Evolutionary conservation across 2,797 vertebrate genomes (phyloP), one percentile per base, ranked within the genome.

Genomic region (Rachycentron canadum): DNA sequence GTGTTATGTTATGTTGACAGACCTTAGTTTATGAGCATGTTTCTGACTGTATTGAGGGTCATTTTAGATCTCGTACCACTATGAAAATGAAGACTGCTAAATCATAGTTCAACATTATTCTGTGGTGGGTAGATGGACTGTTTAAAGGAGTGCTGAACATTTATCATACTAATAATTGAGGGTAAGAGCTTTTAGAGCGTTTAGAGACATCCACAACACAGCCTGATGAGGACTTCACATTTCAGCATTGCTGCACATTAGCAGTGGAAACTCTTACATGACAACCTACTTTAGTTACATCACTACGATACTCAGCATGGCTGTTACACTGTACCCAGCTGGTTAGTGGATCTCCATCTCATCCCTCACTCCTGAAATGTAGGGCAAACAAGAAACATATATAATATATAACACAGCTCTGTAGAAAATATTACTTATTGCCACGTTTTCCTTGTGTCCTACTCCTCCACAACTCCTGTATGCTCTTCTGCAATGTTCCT

Each of bases 281-380:
- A 73, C 49, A 77, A 25, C 14, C 59, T 79, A 59, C 81, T 78
- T 79, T 10, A 73, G 55, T 49, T 79, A 61, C 55, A 86, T 69
- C 58, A 73, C 28, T 56, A 34, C 9, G 62, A 82, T 84, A 86
- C 88, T 70, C 90, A 92, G 86, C 83, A 61, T 84, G 88, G 81
- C 81, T 89, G 87, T 91, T 90, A 64, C 21, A 41, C 5, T 7
- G 7, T 32, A 32, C 32, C 32, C 7, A 41, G 16, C 1, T 19
- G 17, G 16, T 3, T 43, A 19, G 52, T 89, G 87, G 34, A 88
- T 86, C 13, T 60, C 72, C 61, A 86, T 89, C 85, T 53, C 87
- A 87, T 45, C 83, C 70, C 60, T 83, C 85, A 80, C 59, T 89
- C 79, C 88, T 93, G 62, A 34, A 84, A 88, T 36, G 25, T 17